Evolutionary conservation across 1,140 invertebrate species (phyloP).

Genomic region (Trichonephila inaurata): DNA sequence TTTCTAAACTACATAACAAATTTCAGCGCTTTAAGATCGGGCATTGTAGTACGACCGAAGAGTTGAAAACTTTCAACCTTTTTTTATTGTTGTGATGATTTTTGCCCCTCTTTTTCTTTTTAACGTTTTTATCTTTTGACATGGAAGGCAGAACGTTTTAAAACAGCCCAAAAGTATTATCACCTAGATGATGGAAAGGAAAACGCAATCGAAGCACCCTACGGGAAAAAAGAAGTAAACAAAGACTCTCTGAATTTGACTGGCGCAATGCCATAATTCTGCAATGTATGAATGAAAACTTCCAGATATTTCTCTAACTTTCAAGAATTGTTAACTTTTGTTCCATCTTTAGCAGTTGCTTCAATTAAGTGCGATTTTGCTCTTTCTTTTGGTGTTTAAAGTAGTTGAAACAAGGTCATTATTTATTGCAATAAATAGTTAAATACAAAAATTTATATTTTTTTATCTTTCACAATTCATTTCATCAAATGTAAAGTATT

Average conservation of each 20-base stretch:
- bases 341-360: too few species aligned
- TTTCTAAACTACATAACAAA: constrained; percentile 36
- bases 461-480: too few species aligned
- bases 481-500: too few species aligned
- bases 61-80: constrained; percentile 56
- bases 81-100: constrained; percentile 31
- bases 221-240: background rate
- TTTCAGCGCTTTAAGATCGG: constrained; percentile 13
- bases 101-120: constrained; percentile 29
- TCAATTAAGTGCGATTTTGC: too few species aligned
- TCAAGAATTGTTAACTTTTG: background rate
- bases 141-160: constrained; percentile 38
- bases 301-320: background rate
- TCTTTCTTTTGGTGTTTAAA: too few species aligned
- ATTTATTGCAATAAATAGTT: too few species aligned
- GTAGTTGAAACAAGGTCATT: too few species aligned
- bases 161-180: constrained; percentile 30
- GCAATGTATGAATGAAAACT: background rate
- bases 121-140: constrained; percentile 45
- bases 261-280: constrained; percentile 35
- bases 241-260: constrained; percentile 19
- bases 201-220: background rate
- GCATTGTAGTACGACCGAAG: constrained; percentile 14
- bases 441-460: too few species aligned
- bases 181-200: constrained; percentile 47